Conservation (phyloP, 2,888 invertebrate species). For the Anticlea derivata region DNA sequence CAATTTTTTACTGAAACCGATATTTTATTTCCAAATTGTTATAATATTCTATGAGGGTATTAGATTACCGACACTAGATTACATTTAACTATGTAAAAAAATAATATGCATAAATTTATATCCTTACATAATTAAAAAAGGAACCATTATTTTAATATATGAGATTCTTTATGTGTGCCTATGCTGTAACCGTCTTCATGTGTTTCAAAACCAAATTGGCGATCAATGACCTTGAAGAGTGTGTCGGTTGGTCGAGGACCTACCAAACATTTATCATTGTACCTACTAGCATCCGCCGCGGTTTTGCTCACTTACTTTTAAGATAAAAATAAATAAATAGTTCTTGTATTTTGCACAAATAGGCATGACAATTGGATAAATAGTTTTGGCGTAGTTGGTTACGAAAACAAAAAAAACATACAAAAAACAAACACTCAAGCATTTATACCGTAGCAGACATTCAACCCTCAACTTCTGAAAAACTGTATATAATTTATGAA, state of each 20-base stretch:
- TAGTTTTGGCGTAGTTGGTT: no score
- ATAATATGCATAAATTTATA: neutral
- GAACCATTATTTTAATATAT: neutral
- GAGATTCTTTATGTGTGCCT: neutral
- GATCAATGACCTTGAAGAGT: constrained; percentile 72
- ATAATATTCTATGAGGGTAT: no score
- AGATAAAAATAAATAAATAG: neutral
- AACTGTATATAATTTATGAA: no score
- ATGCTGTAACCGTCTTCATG: constrained; percentile 35
- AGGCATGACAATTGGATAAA: no score
- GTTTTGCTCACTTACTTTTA: no score
- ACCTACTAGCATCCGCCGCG: constrained; percentile 20
- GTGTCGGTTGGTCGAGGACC: constrained; percentile 82
- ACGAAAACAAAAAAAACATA: no score
- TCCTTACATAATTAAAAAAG: constrained; percentile 4
- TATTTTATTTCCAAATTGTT: neutral
- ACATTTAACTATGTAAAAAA: no score
- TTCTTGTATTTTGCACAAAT: no score
- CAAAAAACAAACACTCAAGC: no score
- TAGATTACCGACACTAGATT: no score
- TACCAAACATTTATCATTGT: constrained; percentile 62
- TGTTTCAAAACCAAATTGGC: constrained; percentile 72
- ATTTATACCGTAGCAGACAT: no score
- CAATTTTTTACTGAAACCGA: neutral
- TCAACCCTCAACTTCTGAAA: no score